phyloP scores from a whole-genome alignment of 2,113 vertebrate genomes.

The Dryoscopus gambensis region DNA sequence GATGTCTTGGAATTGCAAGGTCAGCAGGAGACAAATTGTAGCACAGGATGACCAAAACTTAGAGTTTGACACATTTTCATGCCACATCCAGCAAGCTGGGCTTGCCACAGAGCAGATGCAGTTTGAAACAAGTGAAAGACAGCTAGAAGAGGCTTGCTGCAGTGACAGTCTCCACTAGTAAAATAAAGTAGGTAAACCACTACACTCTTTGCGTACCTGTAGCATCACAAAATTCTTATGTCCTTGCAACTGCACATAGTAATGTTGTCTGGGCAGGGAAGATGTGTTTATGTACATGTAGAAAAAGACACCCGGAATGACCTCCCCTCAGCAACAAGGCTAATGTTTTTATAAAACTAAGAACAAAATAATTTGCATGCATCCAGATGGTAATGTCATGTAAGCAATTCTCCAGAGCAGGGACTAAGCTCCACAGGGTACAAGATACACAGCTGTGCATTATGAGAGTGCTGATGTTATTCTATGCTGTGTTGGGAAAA shows the following conservation, averaged over 20 bases:
- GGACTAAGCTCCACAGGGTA: slow-evolving; percentile 22
- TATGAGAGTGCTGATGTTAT: neutral
- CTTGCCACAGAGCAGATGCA: neutral
- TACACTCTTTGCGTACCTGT: neutral
- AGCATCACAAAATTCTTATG: neutral
- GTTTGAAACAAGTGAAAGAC: neutral
- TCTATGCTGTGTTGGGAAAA: neutral
- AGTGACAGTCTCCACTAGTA: neutral
- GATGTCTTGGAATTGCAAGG: neutral
- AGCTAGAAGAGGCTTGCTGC: neutral
- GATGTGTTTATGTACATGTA: neutral
- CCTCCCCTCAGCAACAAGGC: neutral
- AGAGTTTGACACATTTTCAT: neutral
- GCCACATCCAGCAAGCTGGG: neutral
- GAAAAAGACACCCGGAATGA: neutral
- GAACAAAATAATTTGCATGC: slow-evolving; percentile 44
- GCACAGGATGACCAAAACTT: neutral
- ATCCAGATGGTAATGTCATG: slow-evolving; percentile 49
- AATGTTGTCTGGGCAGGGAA: neutral
- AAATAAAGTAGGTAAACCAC: neutral
- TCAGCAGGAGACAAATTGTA: neutral
- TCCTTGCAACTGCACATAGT: neutral
- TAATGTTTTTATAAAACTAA: slow-evolving; percentile 13
- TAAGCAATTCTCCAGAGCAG: slow-evolving; percentile 49
- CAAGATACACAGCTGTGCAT: slow-evolving; percentile 20